Conservation (phyloP, 2,888 invertebrate genomes). For the Drosophila gaucha region DNA sequence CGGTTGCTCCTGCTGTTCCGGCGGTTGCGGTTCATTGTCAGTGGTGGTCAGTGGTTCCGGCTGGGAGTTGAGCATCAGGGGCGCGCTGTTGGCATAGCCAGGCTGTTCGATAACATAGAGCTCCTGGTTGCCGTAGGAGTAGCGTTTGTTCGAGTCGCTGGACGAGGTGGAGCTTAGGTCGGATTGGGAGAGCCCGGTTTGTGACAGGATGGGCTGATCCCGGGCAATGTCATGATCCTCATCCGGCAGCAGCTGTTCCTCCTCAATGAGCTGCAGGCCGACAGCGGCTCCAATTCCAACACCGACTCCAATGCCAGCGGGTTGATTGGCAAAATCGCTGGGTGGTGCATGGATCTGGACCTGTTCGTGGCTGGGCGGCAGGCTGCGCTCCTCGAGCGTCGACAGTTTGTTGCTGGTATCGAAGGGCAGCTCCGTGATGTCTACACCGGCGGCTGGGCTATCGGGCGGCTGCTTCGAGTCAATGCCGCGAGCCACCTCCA, state of each 20-base stretch:
- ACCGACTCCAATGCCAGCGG: slow-evolving; percentile 18
- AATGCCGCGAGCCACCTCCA: slow-evolving; percentile 87
- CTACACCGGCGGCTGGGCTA: slow-evolving; percentile 60
- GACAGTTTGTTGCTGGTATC: slow-evolving; percentile 42
- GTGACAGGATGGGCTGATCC: slow-evolving; percentile 62
- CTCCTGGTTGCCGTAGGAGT: slow-evolving; percentile 92
- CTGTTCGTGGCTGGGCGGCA: slow-evolving; percentile 80
- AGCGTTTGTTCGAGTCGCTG: slow-evolving; percentile 89
- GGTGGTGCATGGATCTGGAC: slow-evolving; percentile 85
- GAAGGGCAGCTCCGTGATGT: slow-evolving; percentile 83
- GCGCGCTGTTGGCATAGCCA: slow-evolving; percentile 86
- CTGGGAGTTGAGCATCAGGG: slow-evolving; percentile 45
- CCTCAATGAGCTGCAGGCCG: slow-evolving; percentile 81
- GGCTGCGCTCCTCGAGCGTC: slow-evolving; percentile 68
- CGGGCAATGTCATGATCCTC: slow-evolving; percentile 19
- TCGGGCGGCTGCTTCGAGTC: slow-evolving; percentile 84
- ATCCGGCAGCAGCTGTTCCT: slow-evolving; percentile 51
- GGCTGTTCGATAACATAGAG: slow-evolving; percentile 91
- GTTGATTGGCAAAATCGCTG: slow-evolving; percentile 59
- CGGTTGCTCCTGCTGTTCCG: slow-evolving; percentile 5
- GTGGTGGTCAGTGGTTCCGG: slow-evolving; percentile 18
- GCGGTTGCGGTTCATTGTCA: slow-evolving; percentile 2
- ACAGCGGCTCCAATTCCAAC: slow-evolving; percentile 9
- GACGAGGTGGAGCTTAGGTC: slow-evolving; percentile 90
- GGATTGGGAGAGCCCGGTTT: slow-evolving; percentile 93